Percentiles rank a stretch among this genome's conserved stretches.
These are phyloP conservation scores for Callorhinus ursinus DNA, from an alignment of 2,113 vertebrate genomes.

Conservation along the genomic window DNA sequence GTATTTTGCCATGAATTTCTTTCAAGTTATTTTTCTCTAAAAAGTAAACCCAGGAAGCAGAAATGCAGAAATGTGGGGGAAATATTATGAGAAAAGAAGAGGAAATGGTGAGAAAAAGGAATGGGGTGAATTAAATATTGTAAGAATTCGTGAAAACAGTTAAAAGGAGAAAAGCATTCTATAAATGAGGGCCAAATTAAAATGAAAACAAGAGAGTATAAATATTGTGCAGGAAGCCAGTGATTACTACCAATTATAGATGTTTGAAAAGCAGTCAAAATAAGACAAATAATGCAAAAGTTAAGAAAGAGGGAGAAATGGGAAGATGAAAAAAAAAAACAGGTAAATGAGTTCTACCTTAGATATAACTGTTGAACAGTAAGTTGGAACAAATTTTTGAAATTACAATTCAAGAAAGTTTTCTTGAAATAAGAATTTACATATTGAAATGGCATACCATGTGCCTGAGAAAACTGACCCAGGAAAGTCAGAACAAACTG, in stretches of 20 bases:
- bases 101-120: neutral
- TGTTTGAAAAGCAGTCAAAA: conserved; percentile 4
- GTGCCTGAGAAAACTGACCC: neutral
- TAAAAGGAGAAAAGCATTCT: neutral
- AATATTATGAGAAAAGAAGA: neutral
- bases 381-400: neutral
- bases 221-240: neutral
- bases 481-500: neutral
- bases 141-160: neutral
- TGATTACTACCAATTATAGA: neutral
- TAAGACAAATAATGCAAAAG: neutral
- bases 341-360: neutral
- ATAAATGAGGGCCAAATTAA: neutral
- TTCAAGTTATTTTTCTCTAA: neutral
- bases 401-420: neutral
- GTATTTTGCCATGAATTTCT: neutral
- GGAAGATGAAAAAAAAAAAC: neutral
- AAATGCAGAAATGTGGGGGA: neutral
- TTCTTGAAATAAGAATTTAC: neutral
- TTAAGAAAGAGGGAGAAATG: neutral
- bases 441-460: neutral
- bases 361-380: neutral
- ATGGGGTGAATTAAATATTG: neutral
- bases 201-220: conserved; percentile 19
- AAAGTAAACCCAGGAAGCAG: neutral